Evolutionary conservation across 1,140 invertebrate species (phyloP), one percentile per base, ranked within the genome.

Genomic region (Anastrepha obliqua): DNA sequence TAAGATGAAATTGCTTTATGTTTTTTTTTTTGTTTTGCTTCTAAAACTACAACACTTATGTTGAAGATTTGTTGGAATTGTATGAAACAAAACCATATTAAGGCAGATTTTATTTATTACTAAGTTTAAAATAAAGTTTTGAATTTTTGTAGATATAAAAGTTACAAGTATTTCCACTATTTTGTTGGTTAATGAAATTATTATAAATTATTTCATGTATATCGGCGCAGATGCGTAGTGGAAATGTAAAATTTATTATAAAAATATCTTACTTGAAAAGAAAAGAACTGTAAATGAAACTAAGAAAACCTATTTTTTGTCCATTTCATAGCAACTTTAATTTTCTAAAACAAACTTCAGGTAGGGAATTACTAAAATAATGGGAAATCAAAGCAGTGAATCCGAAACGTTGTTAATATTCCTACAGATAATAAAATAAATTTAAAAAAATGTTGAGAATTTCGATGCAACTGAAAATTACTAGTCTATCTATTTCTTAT

Each of bases 231-330:
- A 55, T 42, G 74, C 74, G 20, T 47, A 81, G 47, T 55, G 74
- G 20, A 81, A 20, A 51, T n/a, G n/a, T 55, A 8, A 74, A 81
- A 17, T 29, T 81, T 81, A 81, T 81, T 29, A 0, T 29, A 29
- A 29, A 29, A 0, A 29, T 29, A 29, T 29, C 29, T 29, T 29
- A 29, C 29, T 81, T 81, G 74, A 62, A 62, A n/a, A 65, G 62
- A 86, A 86, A 20, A 15, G 29, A 86, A 86, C 62, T 86, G 42
- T 62, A 86, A 86, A 86, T 60, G 62, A 86, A 86, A 86, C 59
- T 62, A 62, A 86, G 62, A 86, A 62, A 85, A 59, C 29, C 1
- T 29, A 29, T 29, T 29, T 29, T 29, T 29, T 29, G 29, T 29
- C 29, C 29, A n/a, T n/a, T n/a, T n/a, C n/a, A 29, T 29, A 29